Evolutionary conservation across 2,888 invertebrate genomes (phyloP).

Genomic region (Pandemis corylana): DNA sequence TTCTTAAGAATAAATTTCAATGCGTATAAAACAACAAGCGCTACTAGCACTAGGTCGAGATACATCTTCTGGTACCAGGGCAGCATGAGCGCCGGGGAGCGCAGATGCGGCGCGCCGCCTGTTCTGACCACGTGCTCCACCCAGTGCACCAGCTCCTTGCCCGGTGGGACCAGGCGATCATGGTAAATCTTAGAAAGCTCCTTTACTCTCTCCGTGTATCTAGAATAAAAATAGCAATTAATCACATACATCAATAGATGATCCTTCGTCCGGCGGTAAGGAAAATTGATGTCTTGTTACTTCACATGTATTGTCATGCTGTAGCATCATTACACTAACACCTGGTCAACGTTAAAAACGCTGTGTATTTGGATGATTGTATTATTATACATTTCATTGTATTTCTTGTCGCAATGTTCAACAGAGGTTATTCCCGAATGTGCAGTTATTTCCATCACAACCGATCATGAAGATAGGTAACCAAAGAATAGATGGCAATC

Average conservation of each 20-base stretch:
- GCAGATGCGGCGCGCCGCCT: constrained; percentile 80
- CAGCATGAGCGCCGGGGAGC: constrained; percentile 56
- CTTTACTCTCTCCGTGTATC: constrained; percentile 39
- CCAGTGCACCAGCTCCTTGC: constrained; percentile 88
- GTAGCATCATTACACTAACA: too few species aligned
- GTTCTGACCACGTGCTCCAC: constrained; percentile 87
- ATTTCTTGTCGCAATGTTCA: too few species aligned
- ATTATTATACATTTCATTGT: too few species aligned
- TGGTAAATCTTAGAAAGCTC: constrained; percentile 61
- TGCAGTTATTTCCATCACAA: too few species aligned
- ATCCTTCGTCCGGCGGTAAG: too few species aligned
- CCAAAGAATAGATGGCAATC: too few species aligned
- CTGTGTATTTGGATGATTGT: too few species aligned
- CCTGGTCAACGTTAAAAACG: too few species aligned
- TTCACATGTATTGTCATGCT: too few species aligned
- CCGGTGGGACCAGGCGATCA: constrained; percentile 80
- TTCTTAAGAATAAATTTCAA: neutral
- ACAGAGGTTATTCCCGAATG: too few species aligned
- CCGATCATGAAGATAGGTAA: too few species aligned
- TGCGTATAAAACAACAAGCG: constrained; percentile 8
- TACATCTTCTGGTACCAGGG: constrained; percentile 64
- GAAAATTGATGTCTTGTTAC: too few species aligned
- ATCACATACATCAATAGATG: neutral
- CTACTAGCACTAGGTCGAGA: constrained; percentile 33
- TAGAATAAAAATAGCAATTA: neutral